phyloP scores from a whole-genome alignment of 1,140 invertebrate genomes.

The Nymphalis io region DNA sequence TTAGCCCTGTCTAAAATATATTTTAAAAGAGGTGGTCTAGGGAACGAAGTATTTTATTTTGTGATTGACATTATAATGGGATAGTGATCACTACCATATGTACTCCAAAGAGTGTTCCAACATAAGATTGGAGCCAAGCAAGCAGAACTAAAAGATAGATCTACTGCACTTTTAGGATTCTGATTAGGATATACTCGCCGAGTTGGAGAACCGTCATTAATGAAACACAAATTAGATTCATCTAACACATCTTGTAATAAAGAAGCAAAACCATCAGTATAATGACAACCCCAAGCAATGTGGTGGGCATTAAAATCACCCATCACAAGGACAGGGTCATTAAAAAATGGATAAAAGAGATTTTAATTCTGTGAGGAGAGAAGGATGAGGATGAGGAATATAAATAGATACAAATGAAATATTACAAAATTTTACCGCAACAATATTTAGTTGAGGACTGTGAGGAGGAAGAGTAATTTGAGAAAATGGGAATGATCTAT shows the following conservation, averaged over 20 bases:
- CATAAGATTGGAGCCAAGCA: too few relatives aligned
- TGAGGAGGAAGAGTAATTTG: neutral
- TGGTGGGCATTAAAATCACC: neutral
- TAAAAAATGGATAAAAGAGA: neutral
- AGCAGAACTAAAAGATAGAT: too few relatives aligned
- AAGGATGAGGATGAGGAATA: neutral
- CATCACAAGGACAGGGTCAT: neutral
- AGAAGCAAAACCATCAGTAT: neutral
- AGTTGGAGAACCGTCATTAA: neutral
- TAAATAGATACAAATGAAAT: neutral
- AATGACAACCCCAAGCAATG: neutral
- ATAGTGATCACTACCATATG: too few relatives aligned
- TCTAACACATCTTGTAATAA: neutral
- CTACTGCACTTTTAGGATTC: too few relatives aligned
- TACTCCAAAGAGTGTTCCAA: too few relatives aligned
- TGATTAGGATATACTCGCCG: neutral
- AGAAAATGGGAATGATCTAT: neutral
- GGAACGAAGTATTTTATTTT: too few relatives aligned
- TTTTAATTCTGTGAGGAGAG: neutral
- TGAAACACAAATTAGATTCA: too few relatives aligned
- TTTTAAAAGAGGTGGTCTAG: neutral
- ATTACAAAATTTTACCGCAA: neutral
- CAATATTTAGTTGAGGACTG: neutral
- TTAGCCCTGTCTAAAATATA: too few relatives aligned
- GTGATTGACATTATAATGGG: too few relatives aligned